Percentiles rank a stretch among this genome's conserved stretches.
Conservation (phyloP, 2,888 invertebrate species). For the Macropis europaea region DNA sequence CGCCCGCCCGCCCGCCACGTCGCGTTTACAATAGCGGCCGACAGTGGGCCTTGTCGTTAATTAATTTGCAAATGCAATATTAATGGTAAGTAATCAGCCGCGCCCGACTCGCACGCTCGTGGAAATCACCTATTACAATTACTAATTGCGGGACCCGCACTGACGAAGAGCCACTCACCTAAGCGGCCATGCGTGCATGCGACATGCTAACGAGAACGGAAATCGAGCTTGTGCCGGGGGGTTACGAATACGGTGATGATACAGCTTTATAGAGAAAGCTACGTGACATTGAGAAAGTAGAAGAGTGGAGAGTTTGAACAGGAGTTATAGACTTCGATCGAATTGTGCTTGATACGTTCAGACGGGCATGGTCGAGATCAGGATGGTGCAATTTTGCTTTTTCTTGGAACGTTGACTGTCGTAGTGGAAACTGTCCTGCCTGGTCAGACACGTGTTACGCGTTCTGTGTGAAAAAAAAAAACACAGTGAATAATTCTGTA, state of each 20-base stretch:
- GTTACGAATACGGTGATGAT: too few relatives aligned
- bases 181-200: constrained; percentile 29
- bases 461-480: too few relatives aligned
- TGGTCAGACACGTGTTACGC: too few relatives aligned
- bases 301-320: neutral
- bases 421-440: too few relatives aligned
- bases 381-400: too few relatives aligned
- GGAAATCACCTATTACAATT: constrained; percentile 73
- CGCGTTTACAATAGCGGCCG: constrained; percentile 66
- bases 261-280: neutral
- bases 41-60: constrained; percentile 73
- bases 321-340: too few relatives aligned
- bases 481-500: too few relatives aligned
- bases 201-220: constrained; percentile 31
- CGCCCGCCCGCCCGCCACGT: constrained; percentile 17
- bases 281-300: neutral
- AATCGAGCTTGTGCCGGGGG: constrained; percentile 37
- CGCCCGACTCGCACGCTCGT: constrained; percentile 46
- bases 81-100: constrained; percentile 77
- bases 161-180: constrained; percentile 41
- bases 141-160: constrained; percentile 70
- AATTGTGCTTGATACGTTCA: too few relatives aligned
- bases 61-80: constrained; percentile 77
- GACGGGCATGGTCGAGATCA: too few relatives aligned
- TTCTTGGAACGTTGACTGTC: too few relatives aligned